Conservation (phyloP, 2,113 vertebrate species). For the Myiagra hebetior region DNA sequence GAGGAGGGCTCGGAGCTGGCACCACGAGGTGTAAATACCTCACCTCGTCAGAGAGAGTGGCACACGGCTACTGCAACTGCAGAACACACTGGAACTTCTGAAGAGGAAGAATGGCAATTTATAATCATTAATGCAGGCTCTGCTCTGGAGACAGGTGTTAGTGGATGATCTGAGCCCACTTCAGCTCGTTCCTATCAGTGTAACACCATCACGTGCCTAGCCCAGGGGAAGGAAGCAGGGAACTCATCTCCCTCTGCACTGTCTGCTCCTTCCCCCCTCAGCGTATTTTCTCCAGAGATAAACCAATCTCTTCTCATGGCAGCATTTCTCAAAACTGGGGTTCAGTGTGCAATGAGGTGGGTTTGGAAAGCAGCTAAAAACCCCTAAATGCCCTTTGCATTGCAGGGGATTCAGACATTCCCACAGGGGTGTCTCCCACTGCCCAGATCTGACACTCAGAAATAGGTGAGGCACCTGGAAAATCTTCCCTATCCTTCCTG, state of each 20-base stretch:
- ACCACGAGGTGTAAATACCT: background rate
- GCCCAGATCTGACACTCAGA: background rate
- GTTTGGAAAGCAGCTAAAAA: background rate
- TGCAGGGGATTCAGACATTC: background rate
- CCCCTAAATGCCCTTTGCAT: background rate
- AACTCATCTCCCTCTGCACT: background rate
- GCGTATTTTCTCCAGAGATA: background rate
- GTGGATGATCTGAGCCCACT: background rate
- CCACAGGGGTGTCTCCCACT: background rate
- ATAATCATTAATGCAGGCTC: background rate
- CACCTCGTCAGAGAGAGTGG: background rate
- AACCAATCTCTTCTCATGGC: background rate
- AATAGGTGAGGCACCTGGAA: background rate
- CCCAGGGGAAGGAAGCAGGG: background rate
- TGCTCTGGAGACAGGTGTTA: background rate
- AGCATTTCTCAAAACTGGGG: background rate
- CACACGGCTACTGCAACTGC: background rate
- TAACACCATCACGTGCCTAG: background rate
- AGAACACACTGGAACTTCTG: background rate
- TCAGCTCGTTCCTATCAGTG: background rate
- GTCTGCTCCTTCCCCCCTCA: background rate
- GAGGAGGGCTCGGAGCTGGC: background rate
- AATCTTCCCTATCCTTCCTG: background rate
- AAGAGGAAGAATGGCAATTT: background rate
- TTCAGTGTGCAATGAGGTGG: background rate